These are phyloP conservation scores for Lysandra coridon DNA, from an alignment of 2,888 invertebrate genomes.

Conservation along the genomic window DNA sequence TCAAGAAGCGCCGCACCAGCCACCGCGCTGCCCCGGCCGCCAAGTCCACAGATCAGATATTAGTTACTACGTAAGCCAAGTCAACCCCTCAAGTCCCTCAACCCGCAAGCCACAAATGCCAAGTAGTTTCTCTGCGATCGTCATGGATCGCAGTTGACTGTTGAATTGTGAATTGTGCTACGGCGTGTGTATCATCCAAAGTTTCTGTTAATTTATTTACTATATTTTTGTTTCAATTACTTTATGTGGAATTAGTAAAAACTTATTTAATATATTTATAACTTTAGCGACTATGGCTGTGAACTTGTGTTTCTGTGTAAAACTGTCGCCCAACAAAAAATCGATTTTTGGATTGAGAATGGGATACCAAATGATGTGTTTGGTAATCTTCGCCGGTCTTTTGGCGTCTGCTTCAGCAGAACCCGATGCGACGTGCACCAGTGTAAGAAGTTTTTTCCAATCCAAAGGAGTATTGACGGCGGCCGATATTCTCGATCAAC, in stretches of 20 bases:
- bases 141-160: constrained; percentile 74
- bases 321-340: constrained; percentile 76
- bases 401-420: constrained; percentile 62
- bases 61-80: too few species aligned
- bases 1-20: background rate
- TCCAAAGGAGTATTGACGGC: constrained; percentile 74
- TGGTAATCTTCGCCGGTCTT: constrained; percentile 65
- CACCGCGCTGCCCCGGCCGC: background rate
- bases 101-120: constrained; percentile 12
- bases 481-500: constrained; percentile 72
- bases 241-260: constrained; percentile 50
- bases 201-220: constrained; percentile 47
- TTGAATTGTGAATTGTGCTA: constrained; percentile 49
- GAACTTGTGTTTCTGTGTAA: constrained; percentile 75
- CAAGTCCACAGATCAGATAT: too few species aligned
- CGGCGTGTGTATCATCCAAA: constrained; percentile 47
- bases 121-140: constrained; percentile 69
- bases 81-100: constrained; percentile 4
- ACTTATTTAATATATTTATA: constrained; percentile 47
- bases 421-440: constrained; percentile 71
- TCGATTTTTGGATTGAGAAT: constrained; percentile 77
- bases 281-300: constrained; percentile 67
- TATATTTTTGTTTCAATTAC: constrained; percentile 58
- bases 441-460: constrained; percentile 74
- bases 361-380: constrained; percentile 71